Conservation (phyloP, 2,888 invertebrate species). For the Brachyptera putata region DNA sequence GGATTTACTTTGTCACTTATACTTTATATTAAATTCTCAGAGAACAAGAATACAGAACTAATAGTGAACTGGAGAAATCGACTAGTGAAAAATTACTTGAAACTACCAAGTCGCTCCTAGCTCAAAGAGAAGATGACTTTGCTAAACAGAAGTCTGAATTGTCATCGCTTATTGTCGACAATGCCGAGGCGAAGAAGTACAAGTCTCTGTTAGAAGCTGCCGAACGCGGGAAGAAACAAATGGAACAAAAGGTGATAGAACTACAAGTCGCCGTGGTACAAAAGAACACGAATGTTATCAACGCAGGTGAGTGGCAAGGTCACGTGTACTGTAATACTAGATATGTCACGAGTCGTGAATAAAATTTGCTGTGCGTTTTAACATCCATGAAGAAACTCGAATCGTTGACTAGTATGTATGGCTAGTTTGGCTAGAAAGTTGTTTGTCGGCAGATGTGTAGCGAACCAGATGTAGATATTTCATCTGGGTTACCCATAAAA, state of each 20-base stretch:
- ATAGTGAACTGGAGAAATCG: conserved; percentile 27
- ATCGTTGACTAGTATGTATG: too few relatives aligned
- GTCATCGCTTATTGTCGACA: conserved; percentile 27
- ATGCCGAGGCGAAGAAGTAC: conserved; percentile 27
- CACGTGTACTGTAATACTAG: too few relatives aligned
- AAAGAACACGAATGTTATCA: conserved; percentile 34
- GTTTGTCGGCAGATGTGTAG: too few relatives aligned
- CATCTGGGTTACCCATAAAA: too few relatives aligned
- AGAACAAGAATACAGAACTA: conserved; percentile 27
- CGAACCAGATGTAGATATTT: too few relatives aligned
- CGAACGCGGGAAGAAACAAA: conserved; percentile 35
- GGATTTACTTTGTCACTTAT: too few relatives aligned
- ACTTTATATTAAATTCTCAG: too few relatives aligned
- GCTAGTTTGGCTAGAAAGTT: too few relatives aligned
- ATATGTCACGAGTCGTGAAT: too few relatives aligned
- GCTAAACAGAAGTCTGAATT: conserved; percentile 31
- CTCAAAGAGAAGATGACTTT: conserved; percentile 31
- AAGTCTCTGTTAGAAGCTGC: conserved; percentile 31
- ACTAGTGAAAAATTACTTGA: conserved; percentile 25
- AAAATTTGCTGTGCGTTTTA: too few relatives aligned
- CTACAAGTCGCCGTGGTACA: conserved; percentile 35
- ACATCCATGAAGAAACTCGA: too few relatives aligned
- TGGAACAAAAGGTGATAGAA: conserved; percentile 36
- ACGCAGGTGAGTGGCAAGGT: conserved; percentile 29
- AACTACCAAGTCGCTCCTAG: conserved; percentile 23